phyloP scores from a whole-genome alignment of 92 coral and sea anemone species.

The Zoanthus solanderi region DNA sequence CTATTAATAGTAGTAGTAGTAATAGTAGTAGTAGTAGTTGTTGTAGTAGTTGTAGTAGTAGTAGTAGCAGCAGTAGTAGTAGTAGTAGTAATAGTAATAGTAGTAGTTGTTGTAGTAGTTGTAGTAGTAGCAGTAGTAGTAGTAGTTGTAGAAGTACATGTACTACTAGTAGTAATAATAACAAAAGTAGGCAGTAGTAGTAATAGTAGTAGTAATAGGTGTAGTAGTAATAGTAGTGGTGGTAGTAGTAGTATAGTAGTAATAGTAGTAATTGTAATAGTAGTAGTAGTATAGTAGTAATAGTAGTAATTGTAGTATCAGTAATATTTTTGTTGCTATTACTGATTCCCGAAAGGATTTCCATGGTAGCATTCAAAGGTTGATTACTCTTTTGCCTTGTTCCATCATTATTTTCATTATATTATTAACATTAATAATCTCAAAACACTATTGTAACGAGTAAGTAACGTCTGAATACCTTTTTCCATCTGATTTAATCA shows the following conservation, averaged over 20 bases:
- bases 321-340: too few relatives aligned
- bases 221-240: not conserved
- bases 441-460: not conserved
- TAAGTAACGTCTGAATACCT: constrained; percentile 55
- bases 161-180: too few relatives aligned
- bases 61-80: not conserved
- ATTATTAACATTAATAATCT: not conserved
- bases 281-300: too few relatives aligned
- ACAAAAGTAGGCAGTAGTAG: too few relatives aligned
- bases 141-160: not conserved
- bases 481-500: constrained; percentile 66
- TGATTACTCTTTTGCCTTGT: not conserved
- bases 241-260: too few relatives aligned
- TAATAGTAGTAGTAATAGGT: too few relatives aligned
- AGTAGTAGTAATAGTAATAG: not conserved
- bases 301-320: too few relatives aligned
- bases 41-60: too few relatives aligned
- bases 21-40: too few relatives aligned
- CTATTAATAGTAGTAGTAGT: too few relatives aligned
- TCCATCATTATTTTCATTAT: not conserved
- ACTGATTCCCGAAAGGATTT: too few relatives aligned
- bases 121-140: not conserved
- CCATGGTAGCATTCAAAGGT: not conserved
- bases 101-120: not conserved
- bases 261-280: too few relatives aligned